phyloP scores from a whole-genome alignment of 2,797 vertebrate species.

The Gila robusta region DNA sequence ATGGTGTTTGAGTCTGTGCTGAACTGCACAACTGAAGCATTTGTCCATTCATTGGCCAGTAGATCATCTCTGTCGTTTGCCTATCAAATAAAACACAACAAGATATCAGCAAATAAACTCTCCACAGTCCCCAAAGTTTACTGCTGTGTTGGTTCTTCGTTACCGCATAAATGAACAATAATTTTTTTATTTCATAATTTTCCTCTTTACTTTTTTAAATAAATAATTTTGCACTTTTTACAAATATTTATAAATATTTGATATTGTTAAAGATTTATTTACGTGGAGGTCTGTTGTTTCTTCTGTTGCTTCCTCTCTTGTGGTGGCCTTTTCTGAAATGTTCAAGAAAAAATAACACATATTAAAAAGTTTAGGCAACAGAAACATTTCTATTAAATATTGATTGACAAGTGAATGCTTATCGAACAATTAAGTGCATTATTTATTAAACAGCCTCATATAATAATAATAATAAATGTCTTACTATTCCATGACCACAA shows the following conservation, averaged over 20 bases:
- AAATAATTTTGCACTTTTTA: neutral
- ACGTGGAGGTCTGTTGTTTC: neutral
- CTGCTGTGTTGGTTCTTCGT: neutral
- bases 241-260: neutral
- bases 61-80: neutral
- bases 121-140: neutral
- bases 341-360: neutral
- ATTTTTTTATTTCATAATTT: neutral
- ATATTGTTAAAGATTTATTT: neutral
- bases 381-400: neutral
- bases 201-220: neutral
- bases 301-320: neutral
- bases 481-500: conserved; percentile 30
- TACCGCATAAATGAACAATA: neutral
- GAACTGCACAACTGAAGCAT: neutral
- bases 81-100: neutral
- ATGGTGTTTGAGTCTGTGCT: conserved; percentile 6
- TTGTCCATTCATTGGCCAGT: conserved; percentile 8
- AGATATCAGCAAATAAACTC: neutral
- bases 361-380: neutral
- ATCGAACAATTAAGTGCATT: neutral
- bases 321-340: neutral
- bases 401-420: neutral
- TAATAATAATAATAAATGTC: neutral
- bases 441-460: neutral